Base-by-base conservation (phyloP, 30 jellyfish, hydroid and myxozoan genomes). In the Turritopsis dohrnii region DNA sequence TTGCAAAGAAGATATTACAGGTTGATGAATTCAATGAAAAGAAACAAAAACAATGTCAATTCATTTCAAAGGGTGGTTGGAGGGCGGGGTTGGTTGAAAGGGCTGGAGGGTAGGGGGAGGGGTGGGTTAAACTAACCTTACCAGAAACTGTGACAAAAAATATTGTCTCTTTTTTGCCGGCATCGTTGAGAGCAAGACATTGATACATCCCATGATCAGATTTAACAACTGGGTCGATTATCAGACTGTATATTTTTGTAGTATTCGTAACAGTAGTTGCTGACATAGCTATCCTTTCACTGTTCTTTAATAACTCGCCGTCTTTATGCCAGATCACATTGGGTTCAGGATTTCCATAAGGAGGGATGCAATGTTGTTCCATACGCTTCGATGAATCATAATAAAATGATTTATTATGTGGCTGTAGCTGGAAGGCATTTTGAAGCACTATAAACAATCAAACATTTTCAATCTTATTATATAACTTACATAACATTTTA, bases 101-200 rank as follows among this genome's bases (percentile, higher is more conserved):
- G n/a, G n/a, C n/a, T n/a, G n/a, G n/a, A n/a, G n/a, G n/a, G 60
- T 13, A 41, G 5, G 5, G 13, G 5, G 5, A 41, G 60, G 13
- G 60, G 13, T 3, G 9, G 60, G 9, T 3, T 3, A 41, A 41
- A 41, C 5, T 3, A 1, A 69, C 77, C 28, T 1, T 69, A 69
- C 77, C 77, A n/a, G 77, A n/a, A 69, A 69, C 30, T 69, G 16
- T 69, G 31, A 69, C 77, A 69, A 27, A 69, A 69, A 69, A 69
- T 23, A 17, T 69, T 69, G 23, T 27, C 9, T 23, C 28, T 69
- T 69, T 27, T 1, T 69, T 27, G 28, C 77, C 77, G 19, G 28
- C 30, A 7, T 23, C 30, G 77, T 27, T 69, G 22, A 9, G 9
- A 19, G 30, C 28, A 69, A 69, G 22, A 27, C 77, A 69, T n/a